Evolutionary conservation across 2,888 invertebrate species (phyloP), one percentile per base, ranked within the genome.

Genomic region (Amphimallon solstitiale): DNA sequence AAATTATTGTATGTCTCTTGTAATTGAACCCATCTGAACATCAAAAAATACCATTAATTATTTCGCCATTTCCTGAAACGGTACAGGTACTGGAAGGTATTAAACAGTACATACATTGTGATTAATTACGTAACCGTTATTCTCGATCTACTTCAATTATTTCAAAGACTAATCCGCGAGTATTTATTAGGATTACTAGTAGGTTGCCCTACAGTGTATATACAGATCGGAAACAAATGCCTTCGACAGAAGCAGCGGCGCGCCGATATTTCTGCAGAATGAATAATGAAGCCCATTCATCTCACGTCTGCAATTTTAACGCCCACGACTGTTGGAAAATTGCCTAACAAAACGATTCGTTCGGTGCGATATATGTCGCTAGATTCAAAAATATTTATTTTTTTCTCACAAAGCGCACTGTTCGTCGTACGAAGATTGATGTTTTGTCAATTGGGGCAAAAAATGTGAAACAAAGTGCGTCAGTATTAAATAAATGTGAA

Each of bases 321-420:
- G 56, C 56, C 56, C 40, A 38, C 40, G 56, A 56, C 56, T 56
- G 56, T 56, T 56, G 23, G 56, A 56, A 56, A 56, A 56, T 56
- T 56, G 56, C 56, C 56, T 56, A 56, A 56, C 56, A 56, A 56
- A 56, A 56, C 56, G 56, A 56, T 40, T 40, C 56, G 56, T 56
- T 37, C 56, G 19, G 43, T 14, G 56, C 43, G 21, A 23, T 56
- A 40, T 21, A 56, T 56, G 56, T 56, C 56, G 15, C 56, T 40
- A 43, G 56, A 56, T 56, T 40, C 56, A 23, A 56, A 56, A 56
- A 40, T 56, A 56, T 56, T 56, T 56, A 40, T 56, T 56, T 43
- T 40, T 40, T 52, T 17, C 35, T 15, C 35, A 34, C 35, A 29
- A 5, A 15, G 52, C 37, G 19, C 19, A 23, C 23, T 56, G 43